Evolutionary conservation across 1,140 invertebrate genomes (phyloP), one percentile per base, ranked within the genome.

Genomic region (Uloborus diversus): DNA sequence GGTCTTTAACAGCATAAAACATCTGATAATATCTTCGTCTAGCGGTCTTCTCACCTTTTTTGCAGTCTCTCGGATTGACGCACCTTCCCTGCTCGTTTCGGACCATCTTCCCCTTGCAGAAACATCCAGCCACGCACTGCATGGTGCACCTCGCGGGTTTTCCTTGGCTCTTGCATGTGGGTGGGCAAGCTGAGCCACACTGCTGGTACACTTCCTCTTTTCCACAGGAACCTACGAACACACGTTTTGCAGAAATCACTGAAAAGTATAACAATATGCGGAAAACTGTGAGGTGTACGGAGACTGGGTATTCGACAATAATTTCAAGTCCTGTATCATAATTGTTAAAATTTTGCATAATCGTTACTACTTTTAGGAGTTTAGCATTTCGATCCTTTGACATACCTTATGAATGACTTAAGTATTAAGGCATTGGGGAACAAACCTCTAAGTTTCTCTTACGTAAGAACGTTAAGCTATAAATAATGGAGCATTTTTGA

Each of bases 181-280:
- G 59, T 13, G 81, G 80, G 69, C 81, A 82, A 20, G 62, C 37
- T 68, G 56, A 61, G 2, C 79, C 79, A 57, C 79, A 80, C 4
- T 32, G 27, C 20, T 42, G 17, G 25, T 62, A 80, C 9, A 32
- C 66, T 59, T 80, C 79, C 20, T 73, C 27, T 66, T 35, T 7
- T 1, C 57, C 56, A 2, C 51, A 51, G 1, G 3, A n/a, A 4
- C 53, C 75, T 78, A 32, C 1, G 3, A n/a, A n/a, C n/a, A n/a
- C 3, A 3, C n/a, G 13, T n/a, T 47, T 47, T 14, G n/a, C 13
- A 47, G 13, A 47, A 47, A 47, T 9, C 7, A 47, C 3, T 14
- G n/a, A 47, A 14, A 47, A 17, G 5, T 42, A 17, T 42, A 47
- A 47, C n/a, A 47, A 14, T 47, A 47, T 47, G 42, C 1, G n/a